Conservation (phyloP, 2,113 vertebrate genomes). For the Siniperca chuatsi region DNA sequence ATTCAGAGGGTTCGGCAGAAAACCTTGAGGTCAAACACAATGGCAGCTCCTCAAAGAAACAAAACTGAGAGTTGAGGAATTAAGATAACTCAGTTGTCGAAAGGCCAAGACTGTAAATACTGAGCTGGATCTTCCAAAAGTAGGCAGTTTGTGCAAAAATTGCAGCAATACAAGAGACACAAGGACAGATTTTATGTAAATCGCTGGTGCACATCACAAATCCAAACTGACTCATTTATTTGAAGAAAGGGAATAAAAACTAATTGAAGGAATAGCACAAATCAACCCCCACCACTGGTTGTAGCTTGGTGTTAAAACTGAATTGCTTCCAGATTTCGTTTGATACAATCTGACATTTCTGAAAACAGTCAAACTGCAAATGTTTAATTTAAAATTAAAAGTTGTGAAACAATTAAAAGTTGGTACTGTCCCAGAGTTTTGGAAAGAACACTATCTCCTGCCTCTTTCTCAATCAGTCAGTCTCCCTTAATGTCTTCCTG, state of each 20-base stretch:
- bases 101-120: not conserved
- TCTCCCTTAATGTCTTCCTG: slow-evolving; percentile 22
- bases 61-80: not conserved
- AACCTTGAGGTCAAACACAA: not conserved
- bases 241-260: not conserved
- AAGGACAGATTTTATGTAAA: not conserved
- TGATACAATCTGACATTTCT: slow-evolving; percentile 29
- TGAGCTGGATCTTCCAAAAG: not conserved
- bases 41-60: not conserved
- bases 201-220: not conserved
- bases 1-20: not conserved
- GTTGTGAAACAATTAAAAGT: slow-evolving; percentile 58
- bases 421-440: slow-evolving; percentile 19
- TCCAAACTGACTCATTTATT: not conserved
- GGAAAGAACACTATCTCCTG: slow-evolving; percentile 28
- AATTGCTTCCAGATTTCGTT: slow-evolving; percentile 4
- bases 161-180: not conserved
- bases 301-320: not conserved
- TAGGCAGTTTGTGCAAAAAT: not conserved
- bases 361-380: slow-evolving; percentile 14
- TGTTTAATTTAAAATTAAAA: slow-evolving; percentile 45
- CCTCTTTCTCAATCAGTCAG: slow-evolving; percentile 13
- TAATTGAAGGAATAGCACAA: not conserved
- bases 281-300: not conserved
- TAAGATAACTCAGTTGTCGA: not conserved